These are phyloP conservation scores for Amblyraja radiata DNA, from an alignment of 2,797 vertebrate genomes.

Conservation along the genomic window DNA sequence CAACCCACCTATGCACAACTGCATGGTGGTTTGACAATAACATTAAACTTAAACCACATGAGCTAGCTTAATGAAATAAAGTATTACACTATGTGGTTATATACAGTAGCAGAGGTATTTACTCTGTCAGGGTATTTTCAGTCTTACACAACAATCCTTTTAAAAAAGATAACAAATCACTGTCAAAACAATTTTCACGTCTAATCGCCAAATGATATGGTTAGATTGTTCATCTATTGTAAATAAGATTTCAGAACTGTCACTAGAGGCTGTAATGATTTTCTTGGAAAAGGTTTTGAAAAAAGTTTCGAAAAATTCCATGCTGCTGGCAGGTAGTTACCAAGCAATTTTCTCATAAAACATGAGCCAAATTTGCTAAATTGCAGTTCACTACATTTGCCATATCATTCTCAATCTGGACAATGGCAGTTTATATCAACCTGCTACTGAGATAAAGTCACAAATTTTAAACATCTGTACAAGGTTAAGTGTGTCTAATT, in stretches of 20 bases:
- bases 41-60: neutral
- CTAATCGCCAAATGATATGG: neutral
- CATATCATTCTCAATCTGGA: neutral
- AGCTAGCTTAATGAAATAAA: neutral
- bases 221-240: neutral
- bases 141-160: neutral
- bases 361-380: conserved; percentile 31
- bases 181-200: neutral
- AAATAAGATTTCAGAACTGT: neutral
- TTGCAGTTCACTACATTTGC: conserved; percentile 51
- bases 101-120: neutral
- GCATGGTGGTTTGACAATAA: neutral
- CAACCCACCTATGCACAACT: neutral
- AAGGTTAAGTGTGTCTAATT: neutral
- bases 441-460: neutral
- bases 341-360: too few species aligned
- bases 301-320: too few species aligned
- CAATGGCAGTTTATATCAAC: neutral
- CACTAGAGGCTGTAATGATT: neutral
- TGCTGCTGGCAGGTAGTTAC: conserved; percentile 42
- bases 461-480: neutral
- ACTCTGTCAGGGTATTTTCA: neutral
- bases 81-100: neutral
- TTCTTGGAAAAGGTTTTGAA: neutral
- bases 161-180: neutral